These are phyloP conservation scores for Philotrypesis tridentata DNA, from an alignment of 1,140 invertebrate genomes.

Conservation along the genomic window DNA sequence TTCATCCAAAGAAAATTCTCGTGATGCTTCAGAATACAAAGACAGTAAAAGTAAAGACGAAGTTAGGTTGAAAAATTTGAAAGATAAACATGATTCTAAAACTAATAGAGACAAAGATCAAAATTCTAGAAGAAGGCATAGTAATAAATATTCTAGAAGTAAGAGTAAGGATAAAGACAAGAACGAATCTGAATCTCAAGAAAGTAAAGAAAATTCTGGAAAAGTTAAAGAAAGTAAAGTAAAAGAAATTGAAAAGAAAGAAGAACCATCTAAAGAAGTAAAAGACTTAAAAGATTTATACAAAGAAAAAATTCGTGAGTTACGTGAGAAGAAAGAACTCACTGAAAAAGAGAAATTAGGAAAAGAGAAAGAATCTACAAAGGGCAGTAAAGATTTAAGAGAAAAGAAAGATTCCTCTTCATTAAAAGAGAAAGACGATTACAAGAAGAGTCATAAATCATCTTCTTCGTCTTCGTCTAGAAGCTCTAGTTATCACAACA, in stretches of 20 bases:
- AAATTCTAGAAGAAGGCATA: constrained; percentile 58
- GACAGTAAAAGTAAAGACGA: constrained; percentile 61
- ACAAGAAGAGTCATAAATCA: constrained; percentile 63
- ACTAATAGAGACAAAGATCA: constrained; percentile 59
- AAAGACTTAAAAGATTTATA: constrained; percentile 72
- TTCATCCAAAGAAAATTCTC: constrained; percentile 65
- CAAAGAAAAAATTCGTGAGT: constrained; percentile 71
- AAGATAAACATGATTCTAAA: constrained; percentile 61
- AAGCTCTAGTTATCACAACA: constrained; percentile 53
- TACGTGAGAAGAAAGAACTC: constrained; percentile 71
- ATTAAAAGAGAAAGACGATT: constrained; percentile 61
- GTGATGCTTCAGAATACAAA: constrained; percentile 62
- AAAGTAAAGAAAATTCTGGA: constrained; percentile 50
- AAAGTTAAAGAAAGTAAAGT: constrained; percentile 51
- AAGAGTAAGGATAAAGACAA: constrained; percentile 65
- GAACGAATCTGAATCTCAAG: constrained; percentile 48
- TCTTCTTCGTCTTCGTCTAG: constrained; percentile 52
- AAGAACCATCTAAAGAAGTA: constrained; percentile 57
- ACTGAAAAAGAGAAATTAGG: constrained; percentile 70
- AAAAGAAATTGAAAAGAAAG: constrained; percentile 60
- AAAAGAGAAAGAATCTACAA: constrained; percentile 61
- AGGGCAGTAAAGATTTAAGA: constrained; percentile 61
- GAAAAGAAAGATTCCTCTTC: constrained; percentile 59
- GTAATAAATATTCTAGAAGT: constrained; percentile 57
- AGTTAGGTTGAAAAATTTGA: constrained; percentile 60